Evolutionary conservation across 2,888 invertebrate species (phyloP).

Genomic region (Drosophila incognita): DNA sequence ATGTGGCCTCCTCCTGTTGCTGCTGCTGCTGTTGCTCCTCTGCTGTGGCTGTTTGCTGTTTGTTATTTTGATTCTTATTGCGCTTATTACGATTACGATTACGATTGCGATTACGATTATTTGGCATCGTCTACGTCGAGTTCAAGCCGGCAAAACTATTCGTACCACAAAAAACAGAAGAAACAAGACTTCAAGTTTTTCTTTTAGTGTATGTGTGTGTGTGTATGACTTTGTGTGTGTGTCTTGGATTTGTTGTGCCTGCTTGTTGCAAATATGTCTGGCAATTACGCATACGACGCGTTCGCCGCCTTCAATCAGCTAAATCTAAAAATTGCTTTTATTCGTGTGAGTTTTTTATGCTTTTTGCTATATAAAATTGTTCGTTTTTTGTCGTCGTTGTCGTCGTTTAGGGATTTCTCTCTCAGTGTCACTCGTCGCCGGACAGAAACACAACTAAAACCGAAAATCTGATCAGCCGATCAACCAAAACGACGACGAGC

Average conservation of each 20-base stretch:
- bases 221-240: constrained; percentile 19
- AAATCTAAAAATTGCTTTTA: constrained; percentile 66
- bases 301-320: constrained; percentile 51
- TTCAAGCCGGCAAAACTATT: constrained; percentile 44
- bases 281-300: constrained; percentile 65
- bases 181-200: constrained; percentile 34
- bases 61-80: constrained; percentile 72
- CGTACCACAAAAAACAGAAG: constrained; percentile 6
- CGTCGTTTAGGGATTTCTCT: constrained; percentile 40
- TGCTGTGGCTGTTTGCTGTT: constrained; percentile 25
- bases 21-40: constrained; percentile 1
- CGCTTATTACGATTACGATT: constrained; percentile 80
- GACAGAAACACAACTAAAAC: constrained; percentile 77
- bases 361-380: constrained; percentile 24
- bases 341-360: constrained; percentile 40
- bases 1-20: constrained; percentile 10
- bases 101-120: constrained; percentile 79
- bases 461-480: constrained; percentile 65
- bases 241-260: constrained; percentile 41
- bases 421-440: constrained; percentile 76
- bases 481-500: constrained; percentile 54
- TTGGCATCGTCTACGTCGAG: constrained; percentile 79
- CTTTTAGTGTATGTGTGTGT: constrained; percentile 13
- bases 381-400: constrained; percentile 52
- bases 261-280: constrained; percentile 41